Evolutionary conservation across 2,888 invertebrate genomes (phyloP).

Genomic region (Monoplex corrugatus): DNA sequence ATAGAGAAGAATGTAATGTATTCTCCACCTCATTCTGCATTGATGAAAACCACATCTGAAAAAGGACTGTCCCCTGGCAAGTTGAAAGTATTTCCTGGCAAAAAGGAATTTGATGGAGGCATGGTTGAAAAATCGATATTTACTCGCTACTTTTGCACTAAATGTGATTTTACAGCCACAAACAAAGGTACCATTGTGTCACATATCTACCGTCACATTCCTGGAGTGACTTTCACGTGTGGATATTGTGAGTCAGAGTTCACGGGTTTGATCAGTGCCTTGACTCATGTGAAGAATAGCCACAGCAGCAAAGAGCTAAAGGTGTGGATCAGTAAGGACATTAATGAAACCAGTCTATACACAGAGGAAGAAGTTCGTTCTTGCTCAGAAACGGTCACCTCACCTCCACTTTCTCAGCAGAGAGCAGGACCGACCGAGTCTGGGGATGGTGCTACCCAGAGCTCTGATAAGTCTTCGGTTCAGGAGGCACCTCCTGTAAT

Average conservation of each 20-base stretch:
- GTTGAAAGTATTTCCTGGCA: conserved; percentile 48
- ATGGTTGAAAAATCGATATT: conserved; percentile 44
- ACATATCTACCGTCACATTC: conserved; percentile 65
- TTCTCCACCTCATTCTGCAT: background rate
- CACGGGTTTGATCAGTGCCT: conserved; percentile 59
- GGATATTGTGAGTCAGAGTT: conserved; percentile 61
- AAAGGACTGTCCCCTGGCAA: conserved; percentile 30
- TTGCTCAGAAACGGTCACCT: background rate
- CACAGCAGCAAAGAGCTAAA: conserved; percentile 60
- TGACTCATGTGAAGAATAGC: conserved; percentile 60
- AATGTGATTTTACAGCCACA: conserved; percentile 60
- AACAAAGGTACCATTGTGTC: conserved; percentile 61
- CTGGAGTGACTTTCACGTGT: conserved; percentile 63
- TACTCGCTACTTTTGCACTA: conserved; percentile 58
- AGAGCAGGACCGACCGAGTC: background rate
- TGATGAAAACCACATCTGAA: background rate
- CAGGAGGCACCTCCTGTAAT: conserved; percentile 50
- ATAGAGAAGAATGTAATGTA: background rate
- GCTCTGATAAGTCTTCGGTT: conserved; percentile 6
- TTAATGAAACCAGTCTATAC: conserved; percentile 61
- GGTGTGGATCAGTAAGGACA: conserved; percentile 60
- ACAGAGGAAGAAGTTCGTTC: conserved; percentile 51
- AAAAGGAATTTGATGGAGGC: background rate
- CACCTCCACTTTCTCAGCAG: background rate
- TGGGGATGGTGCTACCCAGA: background rate